Conservation (phyloP, 1,140 invertebrate genomes). For the Aphaenogaster rudis region DNA sequence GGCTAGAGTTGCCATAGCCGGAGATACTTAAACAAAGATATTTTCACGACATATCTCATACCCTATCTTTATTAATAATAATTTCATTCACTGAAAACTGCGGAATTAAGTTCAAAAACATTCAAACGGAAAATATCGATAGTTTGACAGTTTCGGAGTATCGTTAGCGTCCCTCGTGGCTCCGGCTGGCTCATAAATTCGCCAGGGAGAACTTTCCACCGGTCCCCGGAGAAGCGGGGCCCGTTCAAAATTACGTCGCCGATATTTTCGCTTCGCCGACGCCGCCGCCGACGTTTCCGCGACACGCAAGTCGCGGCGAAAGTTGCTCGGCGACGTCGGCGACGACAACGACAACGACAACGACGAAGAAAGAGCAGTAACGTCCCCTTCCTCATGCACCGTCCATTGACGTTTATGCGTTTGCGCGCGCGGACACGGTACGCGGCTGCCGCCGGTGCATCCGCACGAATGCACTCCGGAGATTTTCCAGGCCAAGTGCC, state of each 20-base stretch:
- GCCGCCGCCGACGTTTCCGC: constrained; percentile 3
- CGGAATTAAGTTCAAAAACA: background rate
- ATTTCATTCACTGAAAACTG: background rate
- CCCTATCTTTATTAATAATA: background rate
- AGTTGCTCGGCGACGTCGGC: constrained; percentile 18
- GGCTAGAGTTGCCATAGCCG: background rate
- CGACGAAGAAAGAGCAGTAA: constrained; percentile 39
- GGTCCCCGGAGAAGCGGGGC: constrained; percentile 1
- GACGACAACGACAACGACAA: background rate
- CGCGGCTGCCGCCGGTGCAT: constrained; percentile 9
- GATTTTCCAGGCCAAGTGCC: constrained; percentile 72
- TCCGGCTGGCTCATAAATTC: constrained; percentile 27
- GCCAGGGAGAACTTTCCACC: background rate
- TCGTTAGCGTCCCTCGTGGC: constrained; percentile 1
- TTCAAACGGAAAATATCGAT: background rate
- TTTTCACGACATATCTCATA: too few species aligned
- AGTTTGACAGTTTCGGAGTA: constrained; percentile 9
- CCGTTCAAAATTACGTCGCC: constrained; percentile 21
- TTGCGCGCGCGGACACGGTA: background rate
- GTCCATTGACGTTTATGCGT: constrained; percentile 54
- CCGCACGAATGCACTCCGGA: constrained; percentile 56
- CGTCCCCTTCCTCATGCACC: background rate
- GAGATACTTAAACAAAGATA: background rate
- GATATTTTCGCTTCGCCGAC: constrained; percentile 25
- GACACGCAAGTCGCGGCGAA: constrained; percentile 16